Base-by-base conservation (phyloP, 2,797 vertebrate genomes). In the Orientallactaga sibirica region DNA sequence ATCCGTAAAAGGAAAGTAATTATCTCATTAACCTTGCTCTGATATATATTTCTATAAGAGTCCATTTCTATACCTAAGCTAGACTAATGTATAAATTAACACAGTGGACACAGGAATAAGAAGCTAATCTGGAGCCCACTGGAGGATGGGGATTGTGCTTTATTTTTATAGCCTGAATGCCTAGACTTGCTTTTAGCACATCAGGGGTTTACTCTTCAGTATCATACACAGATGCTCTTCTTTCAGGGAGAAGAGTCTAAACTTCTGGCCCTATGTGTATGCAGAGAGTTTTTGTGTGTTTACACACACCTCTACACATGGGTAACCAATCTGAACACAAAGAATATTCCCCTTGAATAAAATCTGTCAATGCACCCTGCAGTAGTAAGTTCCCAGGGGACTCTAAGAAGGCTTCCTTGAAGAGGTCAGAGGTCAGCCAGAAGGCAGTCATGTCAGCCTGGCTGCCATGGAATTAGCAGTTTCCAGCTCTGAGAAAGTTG, bases 31-130 rank as follows among this genome's bases (percentile, higher is more conserved):
- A 52, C 52, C 37, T 64, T 92, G 11, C 41, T 86, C 48, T 95
- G 68, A 93, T 3, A 80, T 83, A n/a, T 89, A 70, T 48, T 73
- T 94, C 48, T 11, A 2, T n/a, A 67, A 85, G 29, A 77, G 85
- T 74, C 4, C 8, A 43, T 82, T 81, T 92, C 52, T 85, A 14
- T 61, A 73, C 64, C 61, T 85, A 37, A 67, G 82, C 15, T 27
- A 95, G 25, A 70, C 37, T 43, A 75, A 16, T 80, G 2, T 71
- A 67, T 66, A 1, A 62, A 16, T 92, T 62, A 74, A 61, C 15
- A 91, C 86, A 76, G 48, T 71, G 27, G 61, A 78, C 16, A 77
- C 1, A 87, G 74, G 55, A 90, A 92, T 48, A 48, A 79, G 37
- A 48, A 88, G 73, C 87, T 84, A 78, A 61, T 86, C 41, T 67